Evolutionary conservation across 2,888 invertebrate species (phyloP), one percentile per base, ranked within the genome.

Genomic region (Oeneis ivallda): DNA sequence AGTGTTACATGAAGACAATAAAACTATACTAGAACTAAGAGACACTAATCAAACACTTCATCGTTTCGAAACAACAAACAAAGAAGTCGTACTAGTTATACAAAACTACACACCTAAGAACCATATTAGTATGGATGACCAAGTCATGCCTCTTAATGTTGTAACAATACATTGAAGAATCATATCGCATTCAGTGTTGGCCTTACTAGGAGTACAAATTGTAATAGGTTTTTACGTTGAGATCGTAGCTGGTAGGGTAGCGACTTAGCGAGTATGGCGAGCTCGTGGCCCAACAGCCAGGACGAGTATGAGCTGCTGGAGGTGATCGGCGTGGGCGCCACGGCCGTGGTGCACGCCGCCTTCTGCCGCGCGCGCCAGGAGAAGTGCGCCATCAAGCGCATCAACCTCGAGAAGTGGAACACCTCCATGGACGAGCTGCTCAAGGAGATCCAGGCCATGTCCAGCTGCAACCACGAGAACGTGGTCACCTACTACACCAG

Each of bases 401-500:
- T 99, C 86, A 99, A 99, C 89, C 93, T 99, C 80, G 99, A 99
- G 92, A 99, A 99, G 93, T 99, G 99, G 97, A 99, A 99, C 92
- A 99, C 99, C 11, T 98, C 98, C 72, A 99, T 99, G 96, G 99
- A 99, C 85, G 99, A 99, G 87, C 93, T 99, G 70, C 92, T 98
- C 85, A 98, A 94, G 89, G 96, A 95, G 84, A 95, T 95, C 70
- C 98, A 99, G 90, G 99, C 99, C 39, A 99, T 99, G 99, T 98
- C 98, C 67, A 98, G 98, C 74, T 99, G 99, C 89, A 97, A 98
- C 84, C 99, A 99, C 90, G 99, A 99, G 87, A 99, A 99, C 89
- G 99, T 99, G 13, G 99, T 99, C 69, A 98, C 98, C n/a, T 99
- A 99, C 92, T 97, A 99, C 92, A 99, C 99, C 43, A 98, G 98